Evolutionary conservation across 2,113 vertebrate species (phyloP).

Genomic region (Corythornis madagascariensis): DNA sequence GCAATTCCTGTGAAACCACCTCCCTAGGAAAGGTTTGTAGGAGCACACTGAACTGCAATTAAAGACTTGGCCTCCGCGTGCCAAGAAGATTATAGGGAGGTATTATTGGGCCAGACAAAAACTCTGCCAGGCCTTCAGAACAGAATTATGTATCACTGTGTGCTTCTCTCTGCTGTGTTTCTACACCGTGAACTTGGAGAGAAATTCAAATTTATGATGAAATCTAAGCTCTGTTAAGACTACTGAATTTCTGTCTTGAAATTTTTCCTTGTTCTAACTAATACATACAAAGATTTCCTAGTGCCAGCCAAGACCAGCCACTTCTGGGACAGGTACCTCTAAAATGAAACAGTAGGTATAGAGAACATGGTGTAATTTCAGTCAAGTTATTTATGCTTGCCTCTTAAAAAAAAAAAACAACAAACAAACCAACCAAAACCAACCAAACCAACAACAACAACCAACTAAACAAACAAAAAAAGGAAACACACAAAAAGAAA

Average conservation of each 20-base stretch:
- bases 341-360: not conserved
- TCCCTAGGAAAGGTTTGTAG: constrained; percentile 8
- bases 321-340: constrained; percentile 14
- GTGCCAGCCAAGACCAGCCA: not conserved
- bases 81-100: constrained; percentile 39
- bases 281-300: not conserved
- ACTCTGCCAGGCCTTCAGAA: constrained; percentile 48
- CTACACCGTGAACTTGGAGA: constrained; percentile 24
- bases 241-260: constrained; percentile 34
- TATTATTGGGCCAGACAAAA: constrained; percentile 51
- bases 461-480: not conserved
- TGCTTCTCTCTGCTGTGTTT: constrained; percentile 31
- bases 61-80: not conserved
- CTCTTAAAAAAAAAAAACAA: not conserved
- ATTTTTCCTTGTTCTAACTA: not conserved
- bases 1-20: not conserved
- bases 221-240: constrained; percentile 35
- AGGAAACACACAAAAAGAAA: not conserved
- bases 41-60: not conserved
- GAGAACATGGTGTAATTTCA: not conserved
- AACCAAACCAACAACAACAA: not conserved
- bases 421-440: too few relatives aligned
- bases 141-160: not conserved
- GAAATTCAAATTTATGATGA: constrained; percentile 36
- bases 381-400: not conserved